Base-by-base conservation (phyloP, 2,113 vertebrate genomes). In the Calyptomena viridis region DNA sequence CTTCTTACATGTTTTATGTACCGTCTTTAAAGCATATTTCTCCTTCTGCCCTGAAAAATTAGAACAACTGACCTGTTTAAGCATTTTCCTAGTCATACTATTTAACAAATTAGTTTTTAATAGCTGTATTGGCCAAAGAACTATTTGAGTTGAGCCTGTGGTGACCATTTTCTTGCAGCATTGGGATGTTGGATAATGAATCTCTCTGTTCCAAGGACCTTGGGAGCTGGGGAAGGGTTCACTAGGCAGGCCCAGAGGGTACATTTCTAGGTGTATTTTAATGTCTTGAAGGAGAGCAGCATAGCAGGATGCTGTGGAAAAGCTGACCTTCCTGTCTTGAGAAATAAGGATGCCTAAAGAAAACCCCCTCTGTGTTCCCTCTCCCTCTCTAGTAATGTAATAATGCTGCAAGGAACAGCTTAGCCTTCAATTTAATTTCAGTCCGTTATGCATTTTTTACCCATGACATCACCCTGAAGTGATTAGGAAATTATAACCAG, bases 41-140 rank as follows among this genome's bases (percentile, higher is more conserved):
- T 85, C 22, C 44, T 93, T 40, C 8, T 6, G 7, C 21, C 18
- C 22, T 20, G 37, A 88, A 96, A 96, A 95, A 90, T 89, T 89
- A 67, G 60, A 86, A 60, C 30, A 88, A 71, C 59, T 60, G 75
- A 84, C 80, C 60, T 49, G 73, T 80, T 96, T 62, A 95, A 96
- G 58, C 33, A 53, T 93, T 96, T 92, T 92, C 59, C 49, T 93
- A 68, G 76, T 78, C 77, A 46, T 67, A 69, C 33, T 75, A 35
- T 84, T 84, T 87, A 95, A 96, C 62, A 94, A 93, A 95, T 84
- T 81, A 66, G 0, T 68, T 94, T 96, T 96, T 93, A 95, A 97
- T 89, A 82, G 80, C 77, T 92, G 69, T 66, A 55, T 19, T 79
- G 88, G 62, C 69, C 62, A 46, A 84, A 89, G 72, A 93, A 73